Evolutionary conservation across 2,888 invertebrate genomes (phyloP).

Genomic region (Patella ulyssiponensis): DNA sequence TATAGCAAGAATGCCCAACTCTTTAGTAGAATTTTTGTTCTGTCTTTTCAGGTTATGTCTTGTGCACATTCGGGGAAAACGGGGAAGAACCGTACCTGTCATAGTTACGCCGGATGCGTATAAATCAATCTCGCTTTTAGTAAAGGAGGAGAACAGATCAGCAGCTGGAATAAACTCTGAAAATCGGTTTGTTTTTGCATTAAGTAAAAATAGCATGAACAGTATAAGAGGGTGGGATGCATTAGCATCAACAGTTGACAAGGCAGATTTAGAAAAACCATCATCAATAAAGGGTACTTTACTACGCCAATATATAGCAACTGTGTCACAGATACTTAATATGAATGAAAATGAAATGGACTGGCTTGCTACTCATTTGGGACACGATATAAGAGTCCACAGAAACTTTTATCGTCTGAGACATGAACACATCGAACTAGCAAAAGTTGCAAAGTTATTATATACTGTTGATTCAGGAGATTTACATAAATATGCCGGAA

Average conservation of each 20-base stretch:
- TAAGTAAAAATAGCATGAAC: neutral
- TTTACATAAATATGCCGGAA: slow-evolving; percentile 15
- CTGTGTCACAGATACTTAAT: slow-evolving; percentile 20
- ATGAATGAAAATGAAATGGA: slow-evolving; percentile 22
- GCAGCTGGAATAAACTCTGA: slow-evolving; percentile 1
- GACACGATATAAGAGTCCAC: slow-evolving; percentile 17
- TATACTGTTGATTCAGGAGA: slow-evolving; percentile 12
- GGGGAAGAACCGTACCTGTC: no score
- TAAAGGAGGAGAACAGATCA: neutral
- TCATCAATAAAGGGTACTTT: no score
- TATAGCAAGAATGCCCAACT: no score
- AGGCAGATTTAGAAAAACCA: neutral
- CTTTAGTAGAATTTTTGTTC: no score
- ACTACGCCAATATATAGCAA: neutral
- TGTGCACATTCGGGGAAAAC: no score
- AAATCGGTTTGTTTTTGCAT: slow-evolving; percentile 10
- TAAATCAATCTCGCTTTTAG: neutral
- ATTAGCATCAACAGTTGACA: neutral
- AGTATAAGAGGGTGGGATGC: slow-evolving; percentile 8
- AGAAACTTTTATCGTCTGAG: slow-evolving; percentile 24
- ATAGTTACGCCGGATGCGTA: no score
- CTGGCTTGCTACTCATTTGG: slow-evolving; percentile 23
- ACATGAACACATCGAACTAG: slow-evolving; percentile 18
- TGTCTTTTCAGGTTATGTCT: no score
- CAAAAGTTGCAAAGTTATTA: slow-evolving; percentile 22